Conservation (phyloP, 1,140 invertebrate genomes). For the Drosophila simulans region DNA sequence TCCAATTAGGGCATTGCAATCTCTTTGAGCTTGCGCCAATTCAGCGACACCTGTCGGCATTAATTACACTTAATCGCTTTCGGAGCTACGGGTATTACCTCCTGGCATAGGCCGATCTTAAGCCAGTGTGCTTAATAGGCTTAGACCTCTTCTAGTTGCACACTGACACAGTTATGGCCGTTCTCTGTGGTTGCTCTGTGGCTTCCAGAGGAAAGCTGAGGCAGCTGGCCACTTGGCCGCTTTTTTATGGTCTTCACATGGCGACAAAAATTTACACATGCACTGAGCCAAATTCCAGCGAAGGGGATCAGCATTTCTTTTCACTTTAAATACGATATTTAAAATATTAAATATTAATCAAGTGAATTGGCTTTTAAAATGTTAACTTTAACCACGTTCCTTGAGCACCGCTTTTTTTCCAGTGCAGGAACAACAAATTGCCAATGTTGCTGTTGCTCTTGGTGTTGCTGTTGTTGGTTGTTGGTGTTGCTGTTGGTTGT, state of each 20-base stretch:
- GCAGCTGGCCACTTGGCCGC: constrained; percentile 43
- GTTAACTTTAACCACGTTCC: not conserved
- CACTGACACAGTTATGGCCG: constrained; percentile 51
- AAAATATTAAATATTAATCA: too few species aligned
- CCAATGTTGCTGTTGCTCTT: constrained; percentile 17
- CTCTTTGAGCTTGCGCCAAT: constrained; percentile 58
- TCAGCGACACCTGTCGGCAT: constrained; percentile 62
- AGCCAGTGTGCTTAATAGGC: constrained; percentile 58
- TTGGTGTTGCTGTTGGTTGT: not conserved
- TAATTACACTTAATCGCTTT: constrained; percentile 66
- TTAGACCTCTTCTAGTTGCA: constrained; percentile 50
- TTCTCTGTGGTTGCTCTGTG: constrained; percentile 13
- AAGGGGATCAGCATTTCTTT: not conserved
- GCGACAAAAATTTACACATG: constrained; percentile 18
- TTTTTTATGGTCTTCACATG: constrained; percentile 58
- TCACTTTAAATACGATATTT: not conserved
- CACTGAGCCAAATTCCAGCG: constrained; percentile 7
- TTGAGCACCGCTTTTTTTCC: not conserved
- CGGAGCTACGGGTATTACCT: constrained; percentile 22
- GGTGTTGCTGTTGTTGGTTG: constrained; percentile 13
- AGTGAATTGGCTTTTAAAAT: too few species aligned
- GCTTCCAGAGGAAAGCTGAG: constrained; percentile 6
- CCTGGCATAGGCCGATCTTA: constrained; percentile 59
- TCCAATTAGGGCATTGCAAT: constrained; percentile 58
- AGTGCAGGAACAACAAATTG: constrained; percentile 33